A percentile compares a stretch with the other conserved stretches of the same genome.
These are phyloP conservation scores for Coregonus sp. DNA, from an alignment of 2,797 vertebrate genomes.

Conservation along the genomic window DNA sequence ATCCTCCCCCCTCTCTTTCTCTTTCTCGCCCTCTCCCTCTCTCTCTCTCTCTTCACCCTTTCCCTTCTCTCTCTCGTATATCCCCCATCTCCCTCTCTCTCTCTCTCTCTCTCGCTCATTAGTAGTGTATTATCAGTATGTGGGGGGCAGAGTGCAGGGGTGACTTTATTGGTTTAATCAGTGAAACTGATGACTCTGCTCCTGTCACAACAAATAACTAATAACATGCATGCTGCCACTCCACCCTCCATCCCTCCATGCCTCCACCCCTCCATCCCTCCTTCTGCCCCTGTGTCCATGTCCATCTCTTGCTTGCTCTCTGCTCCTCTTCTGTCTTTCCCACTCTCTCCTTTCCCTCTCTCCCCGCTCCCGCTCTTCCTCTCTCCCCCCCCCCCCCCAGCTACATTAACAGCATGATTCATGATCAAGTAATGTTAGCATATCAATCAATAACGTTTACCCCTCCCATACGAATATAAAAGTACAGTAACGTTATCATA, in stretches of 20 bases:
- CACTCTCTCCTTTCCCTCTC: not conserved
- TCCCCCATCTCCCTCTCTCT: too few species aligned
- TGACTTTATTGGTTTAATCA: constrained; percentile 32
- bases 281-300: not conserved
- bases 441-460: too few species aligned
- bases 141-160: constrained; percentile 9
- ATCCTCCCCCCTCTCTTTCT: too few species aligned
- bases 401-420: too few species aligned
- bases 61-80: not conserved
- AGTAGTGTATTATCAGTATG: constrained; percentile 3
- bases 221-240: not conserved
- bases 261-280: not conserved
- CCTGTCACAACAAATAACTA: constrained; percentile 32
- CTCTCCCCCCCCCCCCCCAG: not conserved
- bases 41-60: too few species aligned
- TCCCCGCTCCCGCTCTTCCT: too few species aligned
- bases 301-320: constrained; percentile 6
- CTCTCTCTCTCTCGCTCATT: not conserved
- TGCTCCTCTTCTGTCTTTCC: not conserved
- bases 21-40: not conserved
- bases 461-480: too few species aligned
- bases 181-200: constrained; percentile 20
- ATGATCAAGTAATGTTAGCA: too few species aligned
- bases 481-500: too few species aligned
- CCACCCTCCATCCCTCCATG: constrained; percentile 5